A percentile compares a stretch with the other conserved stretches of the same genome.
phyloP scores from a whole-genome alignment of 2,113 vertebrate species.

The Chamaea fasciata region DNA sequence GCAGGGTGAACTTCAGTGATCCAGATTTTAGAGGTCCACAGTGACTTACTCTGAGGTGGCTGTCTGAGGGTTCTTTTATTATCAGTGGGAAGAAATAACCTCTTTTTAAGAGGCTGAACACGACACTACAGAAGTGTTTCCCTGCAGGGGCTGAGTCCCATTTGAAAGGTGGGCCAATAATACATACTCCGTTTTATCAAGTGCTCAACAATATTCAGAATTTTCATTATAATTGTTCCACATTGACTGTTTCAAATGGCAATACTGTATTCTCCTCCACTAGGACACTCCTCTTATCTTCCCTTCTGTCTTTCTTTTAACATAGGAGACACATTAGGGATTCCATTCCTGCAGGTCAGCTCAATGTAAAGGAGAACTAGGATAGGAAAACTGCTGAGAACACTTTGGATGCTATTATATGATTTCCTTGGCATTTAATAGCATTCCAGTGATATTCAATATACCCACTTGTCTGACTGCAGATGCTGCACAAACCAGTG shows the following conservation, averaged over 20 bases:
- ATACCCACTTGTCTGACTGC: neutral
- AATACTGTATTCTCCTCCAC: neutral
- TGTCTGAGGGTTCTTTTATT: neutral
- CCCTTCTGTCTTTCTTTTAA: neutral
- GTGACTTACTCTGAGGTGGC: neutral
- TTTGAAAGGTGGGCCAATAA: neutral
- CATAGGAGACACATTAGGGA: neutral
- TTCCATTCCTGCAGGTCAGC: neutral
- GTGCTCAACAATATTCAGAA: neutral
- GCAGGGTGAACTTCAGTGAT: neutral
- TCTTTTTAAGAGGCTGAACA: neutral
- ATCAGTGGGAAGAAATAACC: neutral
- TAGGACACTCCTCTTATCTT: neutral
- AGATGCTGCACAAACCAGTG: constrained; percentile 24
- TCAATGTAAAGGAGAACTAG: neutral
- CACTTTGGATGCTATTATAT: neutral
- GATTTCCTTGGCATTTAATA: neutral
- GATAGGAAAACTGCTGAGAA: neutral
- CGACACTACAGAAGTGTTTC: neutral
- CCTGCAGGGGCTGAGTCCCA: neutral
- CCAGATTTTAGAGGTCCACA: neutral
- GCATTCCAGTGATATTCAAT: neutral
- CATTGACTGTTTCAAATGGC: neutral
- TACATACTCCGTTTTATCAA: neutral
- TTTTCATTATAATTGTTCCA: neutral